A percentile compares a stretch with the other conserved stretches of the same genome.
phyloP scores from a whole-genome alignment of 2,888 invertebrate genomes.

The Dicyrtomina minuta region DNA sequence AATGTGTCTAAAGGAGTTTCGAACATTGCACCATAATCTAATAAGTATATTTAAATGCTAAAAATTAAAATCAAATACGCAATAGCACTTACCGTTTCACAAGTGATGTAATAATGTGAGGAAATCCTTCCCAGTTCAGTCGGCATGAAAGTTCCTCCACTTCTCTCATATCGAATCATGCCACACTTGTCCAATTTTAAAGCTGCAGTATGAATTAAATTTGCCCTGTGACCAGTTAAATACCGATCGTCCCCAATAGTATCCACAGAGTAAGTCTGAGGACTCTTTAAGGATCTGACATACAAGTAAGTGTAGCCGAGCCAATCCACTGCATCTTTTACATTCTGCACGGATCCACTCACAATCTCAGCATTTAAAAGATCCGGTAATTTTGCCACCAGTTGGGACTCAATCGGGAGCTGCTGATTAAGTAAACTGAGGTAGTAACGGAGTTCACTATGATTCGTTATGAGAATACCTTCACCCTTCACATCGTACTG shows the following conservation, averaged over 20 bases:
- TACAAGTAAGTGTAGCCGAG: constrained; percentile 95
- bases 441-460: constrained; percentile 97
- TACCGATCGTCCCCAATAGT: constrained; percentile 77
- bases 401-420: constrained; percentile 95
- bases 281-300: constrained; percentile 60
- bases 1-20: constrained; percentile 91
- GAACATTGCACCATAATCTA: too few relatives aligned
- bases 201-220: constrained; percentile 94
- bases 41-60: too few relatives aligned
- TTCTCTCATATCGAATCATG: constrained; percentile 92
- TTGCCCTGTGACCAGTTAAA: constrained; percentile 86
- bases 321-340: constrained; percentile 90
- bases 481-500: constrained; percentile 98
- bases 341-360: constrained; percentile 79
- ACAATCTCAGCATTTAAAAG: constrained; percentile 98
- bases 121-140: constrained; percentile 97
- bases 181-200: constrained; percentile 87
- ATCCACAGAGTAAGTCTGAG: constrained; percentile 59
- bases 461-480: constrained; percentile 95
- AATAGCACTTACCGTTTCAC: constrained; percentile 71
- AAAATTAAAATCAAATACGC: too few relatives aligned
- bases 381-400: constrained; percentile 89
- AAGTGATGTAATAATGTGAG: constrained; percentile 96
- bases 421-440: constrained; percentile 96
- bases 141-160: constrained; percentile 82